phyloP scores from a whole-genome alignment of 2,888 invertebrate genomes.

The Mesochorus sp. region DNA sequence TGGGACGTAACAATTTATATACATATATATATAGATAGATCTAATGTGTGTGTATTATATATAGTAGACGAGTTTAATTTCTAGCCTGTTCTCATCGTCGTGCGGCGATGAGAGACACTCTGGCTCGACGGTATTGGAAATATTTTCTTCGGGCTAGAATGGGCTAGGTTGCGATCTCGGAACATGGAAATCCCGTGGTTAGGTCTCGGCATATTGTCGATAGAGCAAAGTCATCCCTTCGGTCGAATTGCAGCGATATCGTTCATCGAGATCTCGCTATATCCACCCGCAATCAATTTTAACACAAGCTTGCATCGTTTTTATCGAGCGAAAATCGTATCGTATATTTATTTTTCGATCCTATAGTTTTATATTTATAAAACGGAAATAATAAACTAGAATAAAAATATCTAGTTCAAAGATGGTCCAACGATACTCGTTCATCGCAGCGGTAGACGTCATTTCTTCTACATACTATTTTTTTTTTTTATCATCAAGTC shows the following conservation, averaged over 20 bases:
- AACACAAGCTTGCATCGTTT: no score
- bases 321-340: no score
- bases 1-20: no score
- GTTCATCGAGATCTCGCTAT: slow-evolving; percentile 22
- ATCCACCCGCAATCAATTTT: no score
- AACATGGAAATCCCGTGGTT: slow-evolving; percentile 82
- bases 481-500: no score
- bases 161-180: slow-evolving; percentile 52
- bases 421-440: no score
- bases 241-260: slow-evolving; percentile 20
- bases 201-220: slow-evolving; percentile 75
- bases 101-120: slow-evolving; percentile 38
- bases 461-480: not conserved
- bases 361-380: no score
- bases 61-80: not conserved
- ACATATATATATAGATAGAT: no score
- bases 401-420: no score
- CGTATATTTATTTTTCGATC: no score
- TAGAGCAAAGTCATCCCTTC: slow-evolving; percentile 71
- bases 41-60: no score
- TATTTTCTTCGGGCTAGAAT: slow-evolving; percentile 45
- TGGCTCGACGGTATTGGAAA: slow-evolving; percentile 19
- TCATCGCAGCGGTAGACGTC: not conserved
- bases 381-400: no score
- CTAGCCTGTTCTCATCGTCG: slow-evolving; percentile 5